Evolutionary conservation across 2,888 invertebrate species (phyloP).

Genomic region (Leptopilina myrica): DNA sequence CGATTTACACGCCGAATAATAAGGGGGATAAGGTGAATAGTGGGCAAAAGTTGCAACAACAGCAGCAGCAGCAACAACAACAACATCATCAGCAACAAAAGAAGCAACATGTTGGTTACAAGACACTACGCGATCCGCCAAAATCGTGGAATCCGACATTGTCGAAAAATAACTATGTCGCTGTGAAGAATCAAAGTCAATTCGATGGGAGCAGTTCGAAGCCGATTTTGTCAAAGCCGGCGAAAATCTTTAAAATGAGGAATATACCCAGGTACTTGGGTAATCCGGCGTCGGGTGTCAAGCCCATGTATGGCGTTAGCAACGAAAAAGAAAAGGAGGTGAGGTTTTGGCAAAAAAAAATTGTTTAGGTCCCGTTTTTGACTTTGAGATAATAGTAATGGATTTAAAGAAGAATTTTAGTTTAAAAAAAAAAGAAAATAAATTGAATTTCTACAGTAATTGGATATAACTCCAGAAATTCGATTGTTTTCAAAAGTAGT

Average conservation of each 20-base stretch:
- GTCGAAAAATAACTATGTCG: conserved; percentile 76
- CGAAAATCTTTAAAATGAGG: conserved; percentile 80
- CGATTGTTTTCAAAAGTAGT: no score
- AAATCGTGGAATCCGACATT: conserved; percentile 82
- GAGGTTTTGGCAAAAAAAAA: neutral
- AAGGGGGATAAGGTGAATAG: conserved; percentile 8
- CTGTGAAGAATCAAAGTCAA: conserved; percentile 71
- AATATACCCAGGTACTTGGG: conserved; percentile 79
- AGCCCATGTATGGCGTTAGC: conserved; percentile 79
- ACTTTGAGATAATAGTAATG: no score
- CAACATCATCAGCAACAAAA: conserved; percentile 66
- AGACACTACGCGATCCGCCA: conserved; percentile 80
- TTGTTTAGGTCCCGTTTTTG: no score
- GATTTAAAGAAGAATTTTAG: no score
- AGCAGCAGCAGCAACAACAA: conserved; percentile 45
- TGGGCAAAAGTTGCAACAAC: no score
- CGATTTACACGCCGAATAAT: conserved; percentile 66
- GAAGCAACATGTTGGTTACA: conserved; percentile 78
- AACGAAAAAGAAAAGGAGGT: conserved; percentile 69
- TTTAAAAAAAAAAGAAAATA: no score
- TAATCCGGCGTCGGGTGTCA: conserved; percentile 81
- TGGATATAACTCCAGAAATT: no score
- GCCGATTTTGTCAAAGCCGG: conserved; percentile 75
- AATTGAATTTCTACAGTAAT: no score
- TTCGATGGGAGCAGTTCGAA: conserved; percentile 61